These are phyloP conservation scores for Erithacus rubecula DNA, from an alignment of 2,797 vertebrate species.

Conservation along the genomic window DNA sequence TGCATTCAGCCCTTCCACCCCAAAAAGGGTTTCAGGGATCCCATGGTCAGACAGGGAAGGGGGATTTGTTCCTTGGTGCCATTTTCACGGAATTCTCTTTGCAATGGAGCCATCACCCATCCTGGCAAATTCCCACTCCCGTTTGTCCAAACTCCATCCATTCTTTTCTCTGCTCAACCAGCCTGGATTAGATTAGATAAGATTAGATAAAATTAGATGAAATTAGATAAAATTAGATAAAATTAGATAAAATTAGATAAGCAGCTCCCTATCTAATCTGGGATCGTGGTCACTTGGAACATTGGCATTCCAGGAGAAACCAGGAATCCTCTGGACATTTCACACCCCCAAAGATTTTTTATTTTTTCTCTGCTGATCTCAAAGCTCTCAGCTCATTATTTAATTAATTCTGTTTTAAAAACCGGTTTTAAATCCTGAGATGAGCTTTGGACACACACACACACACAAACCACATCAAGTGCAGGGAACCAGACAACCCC, in stretches of 20 bases:
- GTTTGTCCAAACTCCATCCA: background rate
- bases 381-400: background rate
- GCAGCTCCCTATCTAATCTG: background rate
- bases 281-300: background rate
- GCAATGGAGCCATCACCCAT: background rate
- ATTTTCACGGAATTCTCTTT: background rate
- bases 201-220: background rate
- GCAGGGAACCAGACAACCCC: conserved; percentile 17
- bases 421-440: background rate
- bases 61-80: background rate
- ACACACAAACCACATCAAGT: conserved; percentile 1
- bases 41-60: background rate
- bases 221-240: background rate
- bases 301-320: background rate
- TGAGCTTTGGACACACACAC: background rate
- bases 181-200: background rate
- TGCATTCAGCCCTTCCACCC: background rate
- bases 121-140: background rate
- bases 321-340: background rate
- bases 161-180: background rate
- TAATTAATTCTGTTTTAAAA: background rate
- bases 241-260: background rate
- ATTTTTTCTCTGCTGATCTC: background rate
- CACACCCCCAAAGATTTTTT: background rate
- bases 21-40: background rate